phyloP scores from a whole-genome alignment of 2,888 invertebrate genomes.

The Drosophila merina region DNA sequence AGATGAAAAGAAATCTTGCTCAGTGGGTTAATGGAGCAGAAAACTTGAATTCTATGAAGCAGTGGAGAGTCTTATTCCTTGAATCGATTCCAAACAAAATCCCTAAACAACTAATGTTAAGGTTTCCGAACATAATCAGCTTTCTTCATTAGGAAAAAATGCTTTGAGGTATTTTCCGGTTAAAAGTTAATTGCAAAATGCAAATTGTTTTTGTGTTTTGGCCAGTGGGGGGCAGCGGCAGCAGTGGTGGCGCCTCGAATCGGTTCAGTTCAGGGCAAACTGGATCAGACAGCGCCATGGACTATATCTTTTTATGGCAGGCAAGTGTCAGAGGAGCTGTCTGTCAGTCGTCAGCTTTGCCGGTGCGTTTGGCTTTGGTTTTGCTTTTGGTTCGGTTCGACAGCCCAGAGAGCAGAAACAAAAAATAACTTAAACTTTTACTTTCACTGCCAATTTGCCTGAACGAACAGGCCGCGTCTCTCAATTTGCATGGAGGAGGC shows the following conservation, averaged over 20 bases:
- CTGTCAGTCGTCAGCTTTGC: conserved; percentile 27
- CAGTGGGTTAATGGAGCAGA: conserved; percentile 73
- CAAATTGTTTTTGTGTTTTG: conserved; percentile 16
- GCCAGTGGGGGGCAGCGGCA: not conserved
- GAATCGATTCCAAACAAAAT: not conserved
- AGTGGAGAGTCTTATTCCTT: not conserved
- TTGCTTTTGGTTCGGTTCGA: conserved; percentile 53
- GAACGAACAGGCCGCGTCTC: conserved; percentile 40
- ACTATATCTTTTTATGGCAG: conserved; percentile 35
- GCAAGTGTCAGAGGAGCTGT: conserved; percentile 25
- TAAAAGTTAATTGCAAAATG: conserved; percentile 26
- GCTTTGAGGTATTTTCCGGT: conserved; percentile 4
- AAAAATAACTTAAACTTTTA: conserved; percentile 76
- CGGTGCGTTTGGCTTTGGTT: conserved; percentile 30
- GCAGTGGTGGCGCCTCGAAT: conserved; percentile 4
- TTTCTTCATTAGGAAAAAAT: conserved; percentile 16
- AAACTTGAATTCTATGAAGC: conserved; percentile 7
- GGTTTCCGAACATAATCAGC: not conserved
- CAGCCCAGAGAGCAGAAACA: conserved; percentile 52
- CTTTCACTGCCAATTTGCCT: conserved; percentile 81
- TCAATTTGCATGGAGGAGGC: conserved; percentile 67
- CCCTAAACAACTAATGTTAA: not conserved
- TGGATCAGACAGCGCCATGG: conserved; percentile 16
- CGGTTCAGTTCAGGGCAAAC: conserved; percentile 14
- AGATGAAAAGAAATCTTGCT: conserved; percentile 23